These are phyloP conservation scores for Botia almorhae DNA, from an alignment of 2,797 vertebrate species.

Conservation along the genomic window DNA sequence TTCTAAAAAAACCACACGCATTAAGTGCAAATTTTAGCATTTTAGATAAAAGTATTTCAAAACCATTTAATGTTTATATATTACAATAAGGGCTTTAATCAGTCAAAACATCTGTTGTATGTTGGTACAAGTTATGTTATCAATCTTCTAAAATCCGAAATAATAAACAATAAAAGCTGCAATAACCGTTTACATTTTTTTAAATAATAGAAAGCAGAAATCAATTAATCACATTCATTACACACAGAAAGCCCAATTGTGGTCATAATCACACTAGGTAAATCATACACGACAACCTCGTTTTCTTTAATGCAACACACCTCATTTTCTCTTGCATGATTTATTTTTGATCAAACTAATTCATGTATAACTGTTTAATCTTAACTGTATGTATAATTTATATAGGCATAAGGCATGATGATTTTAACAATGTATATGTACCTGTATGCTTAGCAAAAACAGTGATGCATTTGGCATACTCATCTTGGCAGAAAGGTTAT, in stretches of 20 bases:
- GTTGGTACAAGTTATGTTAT: not conserved
- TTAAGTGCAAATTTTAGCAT: not conserved
- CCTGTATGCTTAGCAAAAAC: not conserved
- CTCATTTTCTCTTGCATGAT: not conserved
- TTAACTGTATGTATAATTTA: slow-evolving; percentile 7
- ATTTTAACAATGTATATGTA: not conserved
- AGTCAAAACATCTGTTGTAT: not conserved
- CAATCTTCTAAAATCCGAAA: not conserved
- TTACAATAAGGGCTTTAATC: not conserved
- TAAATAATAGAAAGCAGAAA: not conserved
- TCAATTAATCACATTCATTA: not conserved
- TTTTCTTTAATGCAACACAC: not conserved
- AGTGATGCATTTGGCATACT: slow-evolving; percentile 14
- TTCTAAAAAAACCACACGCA: not conserved
- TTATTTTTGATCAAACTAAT: not conserved
- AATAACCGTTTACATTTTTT: no score
- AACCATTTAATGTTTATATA: not conserved
- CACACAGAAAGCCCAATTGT: not conserved
- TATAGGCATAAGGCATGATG: slow-evolving; percentile 2
- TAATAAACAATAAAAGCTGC: no score
- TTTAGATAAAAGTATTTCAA: not conserved
- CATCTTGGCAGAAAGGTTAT: slow-evolving; percentile 12
- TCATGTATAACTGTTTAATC: not conserved
- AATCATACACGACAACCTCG: not conserved
- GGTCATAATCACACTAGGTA: not conserved